Evolutionary conservation across 1,140 invertebrate genomes (phyloP).

Genomic region (Lethrus apterus): DNA sequence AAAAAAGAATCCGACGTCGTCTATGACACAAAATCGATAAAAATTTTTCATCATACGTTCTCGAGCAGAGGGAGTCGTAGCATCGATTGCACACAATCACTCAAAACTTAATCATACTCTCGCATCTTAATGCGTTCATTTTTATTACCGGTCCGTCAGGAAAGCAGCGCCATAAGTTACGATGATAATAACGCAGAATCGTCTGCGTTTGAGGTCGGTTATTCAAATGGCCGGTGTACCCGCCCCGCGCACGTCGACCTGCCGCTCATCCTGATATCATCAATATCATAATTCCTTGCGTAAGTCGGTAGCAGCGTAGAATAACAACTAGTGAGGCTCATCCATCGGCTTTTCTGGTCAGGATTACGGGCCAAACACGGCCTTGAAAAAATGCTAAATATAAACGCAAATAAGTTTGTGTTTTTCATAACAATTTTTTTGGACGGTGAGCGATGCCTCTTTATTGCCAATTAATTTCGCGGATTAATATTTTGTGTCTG

Average conservation of each 20-base stretch:
- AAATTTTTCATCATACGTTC: too few relatives aligned
- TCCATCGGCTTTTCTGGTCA: neutral
- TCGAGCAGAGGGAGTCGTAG: too few relatives aligned
- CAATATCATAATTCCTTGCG: slow-evolving; percentile 35
- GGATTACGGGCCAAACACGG: neutral
- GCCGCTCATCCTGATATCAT: slow-evolving; percentile 25
- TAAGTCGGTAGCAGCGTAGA: slow-evolving; percentile 30
- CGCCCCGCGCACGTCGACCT: neutral
- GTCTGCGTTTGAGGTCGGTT: slow-evolving; percentile 5
- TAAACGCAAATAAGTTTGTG: neutral
- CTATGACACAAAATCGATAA: too few relatives aligned
- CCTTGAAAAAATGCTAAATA: too few relatives aligned
- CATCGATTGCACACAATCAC: too few relatives aligned
- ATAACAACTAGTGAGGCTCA: slow-evolving; percentile 24
- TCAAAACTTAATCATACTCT: too few relatives aligned
- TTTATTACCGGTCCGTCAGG: neutral
- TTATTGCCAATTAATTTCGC: neutral
- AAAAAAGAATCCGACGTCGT: too few relatives aligned
- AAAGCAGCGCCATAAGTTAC: neutral
- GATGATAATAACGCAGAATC: slow-evolving; percentile 12
- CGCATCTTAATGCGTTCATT: neutral
- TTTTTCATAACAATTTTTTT: neutral
- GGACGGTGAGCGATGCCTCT: neutral
- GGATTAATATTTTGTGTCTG: too few relatives aligned
- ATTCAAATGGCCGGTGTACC: slow-evolving; percentile 6